A percentile compares a stretch with the other conserved stretches of the same genome.
phyloP scores from a whole-genome alignment of 53 echinoderm and acorn worm genomes.

The Mesocentrotus franciscanus region DNA sequence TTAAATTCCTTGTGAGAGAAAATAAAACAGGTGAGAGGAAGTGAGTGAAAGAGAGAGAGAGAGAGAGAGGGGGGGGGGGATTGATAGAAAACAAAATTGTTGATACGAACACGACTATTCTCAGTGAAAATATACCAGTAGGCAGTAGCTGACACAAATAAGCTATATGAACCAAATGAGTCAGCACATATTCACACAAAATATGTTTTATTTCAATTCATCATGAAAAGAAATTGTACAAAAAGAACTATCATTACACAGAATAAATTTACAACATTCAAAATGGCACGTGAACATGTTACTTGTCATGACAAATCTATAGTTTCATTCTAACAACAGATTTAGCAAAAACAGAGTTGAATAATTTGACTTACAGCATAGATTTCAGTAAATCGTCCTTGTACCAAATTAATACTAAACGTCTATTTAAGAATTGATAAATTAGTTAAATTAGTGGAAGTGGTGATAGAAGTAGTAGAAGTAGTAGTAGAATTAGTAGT shows the following conservation, averaged over 20 bases:
- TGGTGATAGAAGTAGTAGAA: background rate
- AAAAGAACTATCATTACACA: background rate
- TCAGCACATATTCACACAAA: background rate
- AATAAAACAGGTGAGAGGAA: too few relatives aligned
- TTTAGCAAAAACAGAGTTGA: background rate
- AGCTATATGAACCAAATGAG: background rate
- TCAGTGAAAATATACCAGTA: background rate
- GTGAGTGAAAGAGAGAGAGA: too few relatives aligned
- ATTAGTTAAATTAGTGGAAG: background rate
- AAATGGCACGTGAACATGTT: background rate
- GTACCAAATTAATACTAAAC: background rate
- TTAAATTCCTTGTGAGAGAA: too few relatives aligned
- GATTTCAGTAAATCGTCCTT: background rate
- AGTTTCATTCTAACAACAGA: background rate
- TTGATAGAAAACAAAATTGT: too few relatives aligned
- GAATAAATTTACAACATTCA: background rate
- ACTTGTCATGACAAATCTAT: background rate
- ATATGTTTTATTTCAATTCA: slow-evolving; percentile 39
- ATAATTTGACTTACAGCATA: background rate
- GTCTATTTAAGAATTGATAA: background rate
- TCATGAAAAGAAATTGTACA: slow-evolving; percentile 28
- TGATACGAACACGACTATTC: background rate
- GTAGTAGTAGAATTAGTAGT: background rate
- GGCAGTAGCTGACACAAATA: background rate
- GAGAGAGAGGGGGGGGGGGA: too few relatives aligned